A percentile compares a stretch with the other conserved stretches of the same genome.
phyloP scores from a whole-genome alignment of 2,888 invertebrate species.

The Drosophila sordidula region DNA sequence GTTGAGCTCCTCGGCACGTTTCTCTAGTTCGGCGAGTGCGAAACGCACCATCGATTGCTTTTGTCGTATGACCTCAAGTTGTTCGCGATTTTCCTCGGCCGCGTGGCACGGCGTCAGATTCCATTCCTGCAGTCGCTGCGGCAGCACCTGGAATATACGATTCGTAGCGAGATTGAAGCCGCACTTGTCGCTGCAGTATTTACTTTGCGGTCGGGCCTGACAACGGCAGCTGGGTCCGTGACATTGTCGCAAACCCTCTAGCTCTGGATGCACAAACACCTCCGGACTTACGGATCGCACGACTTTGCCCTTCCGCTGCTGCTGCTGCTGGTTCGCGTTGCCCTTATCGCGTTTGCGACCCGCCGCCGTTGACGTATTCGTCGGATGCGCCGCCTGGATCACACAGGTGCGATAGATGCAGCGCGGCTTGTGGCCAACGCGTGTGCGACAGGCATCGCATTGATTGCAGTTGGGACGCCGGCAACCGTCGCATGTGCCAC shows the following conservation, averaged over 20 bases:
- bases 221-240: constrained; percentile 95
- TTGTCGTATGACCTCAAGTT: constrained; percentile 90
- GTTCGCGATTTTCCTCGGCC: constrained; percentile 91
- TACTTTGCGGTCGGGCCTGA: constrained; percentile 92
- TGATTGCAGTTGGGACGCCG: constrained; percentile 83
- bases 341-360: constrained; percentile 76
- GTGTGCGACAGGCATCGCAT: constrained; percentile 83
- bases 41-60: constrained; percentile 92
- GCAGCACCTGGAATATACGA: constrained; percentile 92
- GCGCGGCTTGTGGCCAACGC: constrained; percentile 85
- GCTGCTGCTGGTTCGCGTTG: constrained; percentile 42
- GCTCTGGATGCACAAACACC: constrained; percentile 85
- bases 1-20: constrained; percentile 91
- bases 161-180: constrained; percentile 95
- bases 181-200: constrained; percentile 97
- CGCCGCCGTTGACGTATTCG: constrained; percentile 20
- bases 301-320: constrained; percentile 77
- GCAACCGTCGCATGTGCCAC: constrained; percentile 92
- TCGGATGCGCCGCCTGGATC: constrained; percentile 44
- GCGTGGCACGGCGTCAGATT: constrained; percentile 93
- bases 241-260: constrained; percentile 91
- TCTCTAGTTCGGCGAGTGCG: constrained; percentile 92
- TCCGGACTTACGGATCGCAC: constrained; percentile 83
- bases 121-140: constrained; percentile 97
- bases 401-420: constrained; percentile 86